Percentiles rank a stretch among this genome's conserved stretches.
These are phyloP conservation scores for Porphyrio hochstetteri DNA, from an alignment of 2,113 vertebrate species.

Conservation along the genomic window DNA sequence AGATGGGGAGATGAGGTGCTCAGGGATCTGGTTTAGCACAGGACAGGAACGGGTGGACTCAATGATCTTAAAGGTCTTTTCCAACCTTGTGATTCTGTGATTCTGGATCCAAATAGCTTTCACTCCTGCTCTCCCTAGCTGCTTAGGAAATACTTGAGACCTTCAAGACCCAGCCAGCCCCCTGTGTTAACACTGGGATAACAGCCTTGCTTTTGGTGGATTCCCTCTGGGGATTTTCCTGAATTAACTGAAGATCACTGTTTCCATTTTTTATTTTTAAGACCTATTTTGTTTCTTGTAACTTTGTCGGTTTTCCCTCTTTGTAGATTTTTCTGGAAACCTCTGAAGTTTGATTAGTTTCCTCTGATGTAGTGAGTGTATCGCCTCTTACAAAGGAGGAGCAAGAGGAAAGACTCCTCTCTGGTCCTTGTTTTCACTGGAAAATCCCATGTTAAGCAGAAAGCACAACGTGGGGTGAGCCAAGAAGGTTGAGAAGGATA, in stretches of 20 bases:
- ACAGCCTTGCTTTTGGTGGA: not conserved
- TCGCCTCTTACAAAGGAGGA: not conserved
- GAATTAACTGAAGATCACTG: not conserved
- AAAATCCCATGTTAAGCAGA: not conserved
- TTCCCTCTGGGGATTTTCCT: not conserved
- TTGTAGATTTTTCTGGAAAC: not conserved
- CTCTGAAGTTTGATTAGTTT: not conserved
- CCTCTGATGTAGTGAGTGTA: not conserved
- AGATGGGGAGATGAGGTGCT: too few species aligned
- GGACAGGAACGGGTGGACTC: too few species aligned
- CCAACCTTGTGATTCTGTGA: too few species aligned
- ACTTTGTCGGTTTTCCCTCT: not conserved
- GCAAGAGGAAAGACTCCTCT: not conserved
- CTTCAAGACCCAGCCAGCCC: not conserved
- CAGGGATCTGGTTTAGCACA: too few species aligned
- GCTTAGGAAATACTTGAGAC: not conserved
- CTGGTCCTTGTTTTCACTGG: not conserved
- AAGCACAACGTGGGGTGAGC: rapidly evolving
- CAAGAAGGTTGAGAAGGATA: not conserved
- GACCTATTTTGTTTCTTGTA: not conserved
- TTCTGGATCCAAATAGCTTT: not conserved
- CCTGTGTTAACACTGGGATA: not conserved
- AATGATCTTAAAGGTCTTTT: too few species aligned
- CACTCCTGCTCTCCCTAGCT: not conserved
- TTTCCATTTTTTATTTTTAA: not conserved